Percentiles rank a stretch among this genome's conserved stretches.
Conservation (phyloP, 2,797 vertebrate species). For the Bufotes viridis region DNA sequence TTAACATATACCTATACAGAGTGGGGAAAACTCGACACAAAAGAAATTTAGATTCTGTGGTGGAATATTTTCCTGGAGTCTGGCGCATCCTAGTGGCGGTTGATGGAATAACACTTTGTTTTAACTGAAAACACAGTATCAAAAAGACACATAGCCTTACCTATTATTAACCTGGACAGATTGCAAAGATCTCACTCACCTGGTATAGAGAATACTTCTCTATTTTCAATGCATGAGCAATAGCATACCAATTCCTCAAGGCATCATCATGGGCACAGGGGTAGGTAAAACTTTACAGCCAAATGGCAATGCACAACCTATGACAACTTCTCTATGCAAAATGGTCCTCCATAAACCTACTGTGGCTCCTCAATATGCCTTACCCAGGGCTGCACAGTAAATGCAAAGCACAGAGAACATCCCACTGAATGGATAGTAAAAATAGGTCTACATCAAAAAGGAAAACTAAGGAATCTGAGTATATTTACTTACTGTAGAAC, state of each 20-base stretch:
- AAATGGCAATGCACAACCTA: neutral
- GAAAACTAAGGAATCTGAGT: neutral
- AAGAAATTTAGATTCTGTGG: neutral
- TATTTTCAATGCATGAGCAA: neutral
- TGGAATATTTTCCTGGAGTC: slow-evolving; percentile 45
- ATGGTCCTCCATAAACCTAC: neutral
- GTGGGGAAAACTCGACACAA: slow-evolving; percentile 2
- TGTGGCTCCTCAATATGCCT: neutral
- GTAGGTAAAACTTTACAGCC: neutral
- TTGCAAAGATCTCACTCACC: no score
- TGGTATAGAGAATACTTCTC: neutral
- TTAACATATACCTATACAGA: slow-evolving; percentile 32
- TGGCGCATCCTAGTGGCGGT: slow-evolving; percentile 71
- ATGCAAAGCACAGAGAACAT: neutral
- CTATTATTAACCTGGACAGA: neutral
- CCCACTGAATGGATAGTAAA: no score
- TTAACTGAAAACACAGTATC: slow-evolving; percentile 26
- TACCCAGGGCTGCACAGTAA: neutral
- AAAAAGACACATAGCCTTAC: neutral
- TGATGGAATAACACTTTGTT: slow-evolving; percentile 59
- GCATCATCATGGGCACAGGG: neutral
- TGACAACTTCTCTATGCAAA: neutral
- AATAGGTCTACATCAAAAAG: neutral
- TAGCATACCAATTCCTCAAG: no score
- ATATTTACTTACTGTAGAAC: neutral